Percentiles rank a stretch among this genome's conserved stretches.
phyloP scores from a whole-genome alignment of 2,113 vertebrate genomes.

The Jaculus jaculus region DNA sequence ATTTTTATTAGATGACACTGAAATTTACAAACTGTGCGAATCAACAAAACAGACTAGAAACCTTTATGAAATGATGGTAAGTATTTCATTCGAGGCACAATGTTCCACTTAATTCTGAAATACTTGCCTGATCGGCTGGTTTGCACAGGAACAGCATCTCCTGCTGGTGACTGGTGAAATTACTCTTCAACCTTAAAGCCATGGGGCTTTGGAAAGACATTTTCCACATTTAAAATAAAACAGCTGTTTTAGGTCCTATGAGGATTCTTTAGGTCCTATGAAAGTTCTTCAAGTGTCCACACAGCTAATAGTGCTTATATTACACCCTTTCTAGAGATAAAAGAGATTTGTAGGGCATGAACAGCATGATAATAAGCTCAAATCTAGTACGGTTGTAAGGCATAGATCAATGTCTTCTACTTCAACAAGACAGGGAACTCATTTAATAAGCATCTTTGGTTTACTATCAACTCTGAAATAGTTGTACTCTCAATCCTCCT shows the following conservation, averaged over 20 bases:
- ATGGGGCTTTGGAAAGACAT: conserved; percentile 41
- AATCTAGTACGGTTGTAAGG: neutral
- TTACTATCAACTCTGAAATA: neutral
- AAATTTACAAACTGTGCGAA: conserved; percentile 10
- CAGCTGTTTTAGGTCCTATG: too few species aligned
- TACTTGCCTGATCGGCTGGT: conserved; percentile 13
- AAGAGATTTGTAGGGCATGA: neutral
- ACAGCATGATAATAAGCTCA: neutral
- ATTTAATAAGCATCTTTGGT: neutral
- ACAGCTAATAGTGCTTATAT: neutral
- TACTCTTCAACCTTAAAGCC: conserved; percentile 28
- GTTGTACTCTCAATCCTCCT: neutral
- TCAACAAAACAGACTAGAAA: conserved; percentile 66
- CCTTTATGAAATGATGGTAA: conserved; percentile 60
- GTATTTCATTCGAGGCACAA: conserved; percentile 1
- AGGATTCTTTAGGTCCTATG: neutral
- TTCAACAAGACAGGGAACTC: neutral
- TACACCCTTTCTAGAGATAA: neutral
- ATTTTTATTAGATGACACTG: conserved; percentile 45
- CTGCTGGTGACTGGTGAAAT: conserved; percentile 66
- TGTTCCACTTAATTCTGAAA: neutral
- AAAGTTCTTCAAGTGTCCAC: neutral
- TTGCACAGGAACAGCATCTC: conserved; percentile 66
- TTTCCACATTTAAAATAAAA: conserved; percentile 55
- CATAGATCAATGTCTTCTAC: neutral